These are phyloP conservation scores for Plestiodon gilberti DNA, from an alignment of 2,113 vertebrate genomes.

Conservation along the genomic window DNA sequence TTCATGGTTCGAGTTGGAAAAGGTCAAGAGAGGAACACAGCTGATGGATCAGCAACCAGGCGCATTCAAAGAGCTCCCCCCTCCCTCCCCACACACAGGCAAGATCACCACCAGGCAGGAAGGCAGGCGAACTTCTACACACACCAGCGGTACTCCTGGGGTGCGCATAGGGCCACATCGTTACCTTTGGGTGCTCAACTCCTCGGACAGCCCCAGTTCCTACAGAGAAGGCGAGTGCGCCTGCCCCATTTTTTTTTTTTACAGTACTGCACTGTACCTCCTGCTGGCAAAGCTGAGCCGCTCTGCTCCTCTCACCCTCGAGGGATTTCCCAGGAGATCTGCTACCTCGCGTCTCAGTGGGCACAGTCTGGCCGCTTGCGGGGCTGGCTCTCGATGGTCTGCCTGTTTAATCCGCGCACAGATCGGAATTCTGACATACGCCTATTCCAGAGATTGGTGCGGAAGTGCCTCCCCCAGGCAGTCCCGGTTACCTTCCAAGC, in stretches of 20 bases:
- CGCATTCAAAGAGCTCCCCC: neutral
- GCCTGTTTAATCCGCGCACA: neutral
- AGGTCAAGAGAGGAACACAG: neutral
- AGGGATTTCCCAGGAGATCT: neutral
- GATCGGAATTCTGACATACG: neutral
- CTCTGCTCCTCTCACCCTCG: neutral
- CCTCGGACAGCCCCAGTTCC: neutral
- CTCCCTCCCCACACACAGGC: no score
- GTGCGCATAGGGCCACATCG: neutral
- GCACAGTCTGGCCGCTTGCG: neutral
- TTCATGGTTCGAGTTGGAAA: neutral
- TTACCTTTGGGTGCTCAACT: neutral
- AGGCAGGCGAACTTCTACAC: no score
- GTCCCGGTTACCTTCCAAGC: neutral
- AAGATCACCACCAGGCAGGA: no score
- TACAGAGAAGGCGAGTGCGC: neutral
- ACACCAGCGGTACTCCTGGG: no score
- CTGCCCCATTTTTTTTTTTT: neutral
- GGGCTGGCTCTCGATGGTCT: neutral
- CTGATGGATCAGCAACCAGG: neutral
- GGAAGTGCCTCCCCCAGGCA: no score
- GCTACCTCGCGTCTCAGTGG: neutral
- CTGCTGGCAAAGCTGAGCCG: neutral
- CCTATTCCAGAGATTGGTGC: neutral
- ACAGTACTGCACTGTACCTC: conserved; percentile 5